These are phyloP conservation scores for Myotis myotis DNA, from an alignment of 2,797 vertebrate genomes.

Conservation along the genomic window DNA sequence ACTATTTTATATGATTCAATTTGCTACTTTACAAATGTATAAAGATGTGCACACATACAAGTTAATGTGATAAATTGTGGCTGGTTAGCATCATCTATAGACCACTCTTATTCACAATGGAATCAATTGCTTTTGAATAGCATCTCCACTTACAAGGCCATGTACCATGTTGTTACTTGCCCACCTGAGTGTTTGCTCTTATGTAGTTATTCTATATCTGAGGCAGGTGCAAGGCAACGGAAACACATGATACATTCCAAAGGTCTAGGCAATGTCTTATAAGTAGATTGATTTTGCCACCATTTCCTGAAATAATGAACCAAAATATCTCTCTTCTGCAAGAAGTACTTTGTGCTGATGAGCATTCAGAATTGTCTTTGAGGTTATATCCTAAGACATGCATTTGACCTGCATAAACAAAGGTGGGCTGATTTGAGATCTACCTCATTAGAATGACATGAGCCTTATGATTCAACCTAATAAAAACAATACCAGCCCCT, in stretches of 20 bases:
- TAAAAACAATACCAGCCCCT: neutral
- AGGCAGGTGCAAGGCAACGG: neutral
- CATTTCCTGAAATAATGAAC: slow-evolving; percentile 43
- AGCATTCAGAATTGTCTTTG: neutral
- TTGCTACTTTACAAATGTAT: neutral
- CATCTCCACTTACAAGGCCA: neutral
- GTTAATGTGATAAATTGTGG: neutral
- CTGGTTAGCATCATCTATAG: neutral
- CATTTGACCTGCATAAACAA: slow-evolving; percentile 25
- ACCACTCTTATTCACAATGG: neutral
- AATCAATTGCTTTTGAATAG: slow-evolving; percentile 10
- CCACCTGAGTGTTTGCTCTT: neutral
- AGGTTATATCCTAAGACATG: neutral
- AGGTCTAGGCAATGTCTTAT: neutral
- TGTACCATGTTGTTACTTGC: neutral
- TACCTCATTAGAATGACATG: neutral
- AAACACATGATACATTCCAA: neutral
- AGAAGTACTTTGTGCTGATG: neutral
- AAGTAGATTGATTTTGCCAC: neutral
- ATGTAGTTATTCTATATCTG: neutral
- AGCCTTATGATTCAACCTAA: neutral
- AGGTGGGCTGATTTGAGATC: neutral
- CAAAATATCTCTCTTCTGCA: slow-evolving; percentile 31
- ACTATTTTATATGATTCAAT: neutral
- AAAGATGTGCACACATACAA: neutral